Conservation (phyloP, 2,113 vertebrate species). For the Rhabdomys dilectus region DNA sequence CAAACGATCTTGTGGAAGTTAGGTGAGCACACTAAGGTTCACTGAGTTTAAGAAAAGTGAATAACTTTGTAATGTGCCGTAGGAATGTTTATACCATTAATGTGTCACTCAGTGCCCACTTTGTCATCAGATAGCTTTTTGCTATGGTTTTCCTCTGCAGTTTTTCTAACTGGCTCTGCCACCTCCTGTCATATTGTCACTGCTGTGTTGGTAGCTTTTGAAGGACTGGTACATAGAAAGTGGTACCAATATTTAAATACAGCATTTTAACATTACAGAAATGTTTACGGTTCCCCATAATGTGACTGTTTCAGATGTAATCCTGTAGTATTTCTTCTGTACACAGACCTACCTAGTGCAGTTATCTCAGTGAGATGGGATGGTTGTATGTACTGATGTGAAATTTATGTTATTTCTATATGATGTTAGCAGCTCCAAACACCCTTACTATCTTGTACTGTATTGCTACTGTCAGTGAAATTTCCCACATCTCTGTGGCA, state of each 20-base stretch:
- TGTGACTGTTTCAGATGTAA: constrained; percentile 3
- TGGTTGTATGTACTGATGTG: neutral
- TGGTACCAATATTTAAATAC: neutral
- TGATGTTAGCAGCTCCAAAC: neutral
- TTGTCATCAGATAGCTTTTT: neutral
- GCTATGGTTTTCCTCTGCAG: neutral
- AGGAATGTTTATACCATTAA: neutral
- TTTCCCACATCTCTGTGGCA: neutral
- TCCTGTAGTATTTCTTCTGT: neutral
- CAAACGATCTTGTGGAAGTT: constrained; percentile 99
- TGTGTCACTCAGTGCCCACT: neutral
- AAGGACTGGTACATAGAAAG: neutral
- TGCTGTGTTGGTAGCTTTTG: neutral
- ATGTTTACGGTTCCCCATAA: neutral
- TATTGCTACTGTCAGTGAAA: neutral
- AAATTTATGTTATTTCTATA: neutral
- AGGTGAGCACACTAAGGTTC: constrained; percentile 87
- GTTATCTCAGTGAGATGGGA: neutral
- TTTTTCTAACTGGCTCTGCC: neutral
- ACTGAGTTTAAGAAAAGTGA: neutral
- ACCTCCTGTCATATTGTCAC: neutral
- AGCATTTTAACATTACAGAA: neutral
- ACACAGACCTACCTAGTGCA: neutral
- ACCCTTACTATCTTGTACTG: neutral
- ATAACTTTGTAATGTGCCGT: neutral